Base-by-base conservation (phyloP, 2,888 invertebrate genomes). In the Thumatha senex region DNA sequence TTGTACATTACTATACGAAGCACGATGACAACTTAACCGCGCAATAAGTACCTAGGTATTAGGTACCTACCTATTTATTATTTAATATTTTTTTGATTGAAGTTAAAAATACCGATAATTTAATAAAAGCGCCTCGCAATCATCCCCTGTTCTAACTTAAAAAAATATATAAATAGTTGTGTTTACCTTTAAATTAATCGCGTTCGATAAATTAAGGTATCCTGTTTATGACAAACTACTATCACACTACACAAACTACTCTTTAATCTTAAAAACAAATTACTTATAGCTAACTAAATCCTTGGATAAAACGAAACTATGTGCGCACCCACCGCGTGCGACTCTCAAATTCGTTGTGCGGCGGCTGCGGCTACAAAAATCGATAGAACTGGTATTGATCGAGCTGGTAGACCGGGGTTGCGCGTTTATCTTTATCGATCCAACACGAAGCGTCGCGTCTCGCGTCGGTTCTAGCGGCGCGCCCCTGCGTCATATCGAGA, bases 391-490 rank as follows among this genome's bases (percentile, higher is more conserved):
- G 84, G 92, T 94, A 95, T 95, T 94, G 94, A 94, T 94, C 93
- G 92, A 92, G 88, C 84, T 84, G 90, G 88, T 92, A 81, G 80
- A 94, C 94, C 94, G 93, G 94, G 93, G 93, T 93, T 93, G 94
- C 93, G 93, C 94, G 93, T 95, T 94, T 95, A 95, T 95, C 94
- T 92, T 24, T 93, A 95, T 95, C 94, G 95, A 95, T 94, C 90
- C 85, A 84, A 74, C 79, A 72, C n/a, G n/a, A 66, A 66, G 78
- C 74, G 76, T 77, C 83, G 80, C 18, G 18, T 24, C 18, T 24
- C 18, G 18, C 18, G 80, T 77, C 73, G 58, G 46, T 40, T 46
- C n/a, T 44, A 46, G 57, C 58, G 60, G 57, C 49, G 63, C 77
- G 77, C 86, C 84, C 84, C 78, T 83, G 87, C 87, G 86, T 73